Conservation (phyloP, 2,888 invertebrate genomes). For the Pristionchus mayeri region DNA sequence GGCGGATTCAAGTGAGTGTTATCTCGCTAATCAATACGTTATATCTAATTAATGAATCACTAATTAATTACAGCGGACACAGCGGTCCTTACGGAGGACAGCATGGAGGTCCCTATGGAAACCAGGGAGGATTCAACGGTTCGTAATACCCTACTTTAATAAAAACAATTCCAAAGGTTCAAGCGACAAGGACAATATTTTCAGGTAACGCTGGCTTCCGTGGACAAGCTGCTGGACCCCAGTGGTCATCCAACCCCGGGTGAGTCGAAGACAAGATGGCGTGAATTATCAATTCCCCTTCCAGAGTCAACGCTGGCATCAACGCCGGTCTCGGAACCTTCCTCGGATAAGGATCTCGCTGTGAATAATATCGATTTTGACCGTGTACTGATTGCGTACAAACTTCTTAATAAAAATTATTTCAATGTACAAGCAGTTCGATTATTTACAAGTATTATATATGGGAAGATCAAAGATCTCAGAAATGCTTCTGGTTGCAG, state of each 20-base stretch:
- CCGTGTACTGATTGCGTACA: conserved; percentile 11
- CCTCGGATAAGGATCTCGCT: conserved; percentile 23
- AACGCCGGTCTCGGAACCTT: conserved; percentile 30
- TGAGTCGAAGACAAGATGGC: neutral
- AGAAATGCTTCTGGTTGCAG: neutral
- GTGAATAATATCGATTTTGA: conserved; percentile 1
- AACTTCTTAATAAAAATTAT: neutral
- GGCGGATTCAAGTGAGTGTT: neutral
- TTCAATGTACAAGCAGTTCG: neutral
- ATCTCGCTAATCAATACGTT: too few relatives aligned
- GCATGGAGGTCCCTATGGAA: neutral
- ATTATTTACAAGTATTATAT: neutral
- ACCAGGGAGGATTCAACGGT: conserved; percentile 10
- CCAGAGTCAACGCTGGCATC: conserved; percentile 31
- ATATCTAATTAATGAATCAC: too few relatives aligned
- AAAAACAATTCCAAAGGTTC: neutral
- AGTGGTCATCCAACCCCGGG: conserved; percentile 1
- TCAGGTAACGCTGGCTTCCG: neutral
- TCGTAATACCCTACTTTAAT: neutral
- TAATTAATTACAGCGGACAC: neutral
- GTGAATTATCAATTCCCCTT: neutral
- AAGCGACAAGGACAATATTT: neutral
- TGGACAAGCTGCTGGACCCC: neutral
- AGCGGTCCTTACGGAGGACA: neutral
- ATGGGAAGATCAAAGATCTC: conserved; percentile 16